phyloP scores from a whole-genome alignment of 2,113 vertebrate species.

The Onychostruthus taczanowskii region DNA sequence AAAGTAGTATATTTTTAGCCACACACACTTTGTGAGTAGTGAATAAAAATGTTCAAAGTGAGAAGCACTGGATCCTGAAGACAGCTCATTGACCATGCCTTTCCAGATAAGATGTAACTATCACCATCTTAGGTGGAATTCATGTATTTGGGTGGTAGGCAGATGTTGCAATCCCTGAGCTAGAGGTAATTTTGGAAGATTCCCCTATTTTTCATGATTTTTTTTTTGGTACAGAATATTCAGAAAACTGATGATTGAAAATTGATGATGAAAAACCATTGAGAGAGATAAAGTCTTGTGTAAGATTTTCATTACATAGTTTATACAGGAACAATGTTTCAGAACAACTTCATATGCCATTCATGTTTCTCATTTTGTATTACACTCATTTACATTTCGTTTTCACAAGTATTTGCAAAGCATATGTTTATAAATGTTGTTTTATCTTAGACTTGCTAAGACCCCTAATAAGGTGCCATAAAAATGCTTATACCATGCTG shows the following conservation, averaged over 20 bases:
- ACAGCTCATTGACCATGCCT: neutral
- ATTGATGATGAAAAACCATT: neutral
- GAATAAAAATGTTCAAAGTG: neutral
- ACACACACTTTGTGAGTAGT: neutral
- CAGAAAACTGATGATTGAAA: neutral
- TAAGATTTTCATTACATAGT: neutral
- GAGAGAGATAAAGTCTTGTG: neutral
- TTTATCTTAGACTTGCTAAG: neutral
- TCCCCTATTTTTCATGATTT: neutral
- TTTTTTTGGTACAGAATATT: neutral
- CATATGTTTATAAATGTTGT: neutral
- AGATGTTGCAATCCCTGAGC: neutral
- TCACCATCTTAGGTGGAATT: neutral
- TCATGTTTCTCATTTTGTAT: neutral
- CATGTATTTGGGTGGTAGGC: neutral
- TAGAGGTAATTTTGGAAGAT: neutral
- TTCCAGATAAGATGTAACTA: neutral
- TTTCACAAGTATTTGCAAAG: neutral
- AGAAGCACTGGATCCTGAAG: neutral
- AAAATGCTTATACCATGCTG: neutral
- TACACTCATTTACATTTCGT: neutral
- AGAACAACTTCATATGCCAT: neutral
- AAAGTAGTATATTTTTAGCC: neutral
- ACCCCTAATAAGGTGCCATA: neutral
- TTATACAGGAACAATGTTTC: neutral